A percentile compares a stretch with the other conserved stretches of the same genome.
These are phyloP conservation scores for Vanessa atalanta DNA, from an alignment of 1,140 invertebrate genomes.

Conservation along the genomic window DNA sequence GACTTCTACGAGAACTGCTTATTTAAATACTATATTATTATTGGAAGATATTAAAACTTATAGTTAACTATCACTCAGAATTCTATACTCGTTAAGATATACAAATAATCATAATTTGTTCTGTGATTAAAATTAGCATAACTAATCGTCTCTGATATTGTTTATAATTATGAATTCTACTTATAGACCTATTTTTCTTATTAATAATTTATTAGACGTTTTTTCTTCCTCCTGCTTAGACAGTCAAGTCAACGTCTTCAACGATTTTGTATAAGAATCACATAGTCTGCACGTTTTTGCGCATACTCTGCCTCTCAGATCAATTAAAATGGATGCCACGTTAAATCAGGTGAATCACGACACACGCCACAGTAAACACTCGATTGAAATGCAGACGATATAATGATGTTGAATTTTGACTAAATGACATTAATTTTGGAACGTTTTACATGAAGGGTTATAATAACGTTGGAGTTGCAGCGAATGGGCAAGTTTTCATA, in stretches of 20 bases:
- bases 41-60: neutral
- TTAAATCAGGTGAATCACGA: slow-evolving; percentile 24
- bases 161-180: neutral
- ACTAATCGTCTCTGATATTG: neutral
- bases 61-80: neutral
- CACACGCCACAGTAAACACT: slow-evolving; percentile 10
- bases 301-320: neutral
- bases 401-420: neutral
- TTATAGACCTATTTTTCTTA: neutral
- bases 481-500: neutral
- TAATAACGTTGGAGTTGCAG: neutral
- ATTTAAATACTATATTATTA: neutral
- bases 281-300: slow-evolving; percentile 21
- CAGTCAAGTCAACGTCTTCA: slow-evolving; percentile 14
- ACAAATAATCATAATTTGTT: neutral
- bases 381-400: slow-evolving; percentile 8
- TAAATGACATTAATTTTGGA: neutral
- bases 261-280: slow-evolving; percentile 11
- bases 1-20: neutral
- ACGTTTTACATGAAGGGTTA: neutral
- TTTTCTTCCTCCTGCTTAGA: slow-evolving; percentile 10
- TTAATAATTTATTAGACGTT: slow-evolving; percentile 5
- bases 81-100: neutral
- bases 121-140: neutral
- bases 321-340: slow-evolving; percentile 28